Evolutionary conservation across 2,113 vertebrate species (phyloP), one percentile per base, ranked within the genome.

Genomic region (Pelecanoides urinatrix): DNA sequence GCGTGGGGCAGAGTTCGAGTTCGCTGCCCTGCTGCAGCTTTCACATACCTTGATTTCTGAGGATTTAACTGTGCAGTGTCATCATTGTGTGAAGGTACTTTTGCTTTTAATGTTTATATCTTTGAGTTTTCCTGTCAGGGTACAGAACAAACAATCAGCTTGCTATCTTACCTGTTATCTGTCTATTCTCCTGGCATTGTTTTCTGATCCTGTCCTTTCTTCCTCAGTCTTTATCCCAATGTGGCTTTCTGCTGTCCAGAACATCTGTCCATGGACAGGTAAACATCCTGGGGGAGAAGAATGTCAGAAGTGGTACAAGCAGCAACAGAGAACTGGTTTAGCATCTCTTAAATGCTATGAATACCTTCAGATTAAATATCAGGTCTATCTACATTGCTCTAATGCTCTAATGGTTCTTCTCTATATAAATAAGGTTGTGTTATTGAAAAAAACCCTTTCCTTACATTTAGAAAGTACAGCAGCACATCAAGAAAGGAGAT

Each of bases 221-320:
- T 94, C 82, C 77, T 92, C 87, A 93, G 94, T 94, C 96, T 90
- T 82, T 94, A 44, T 88, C 94, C 40, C 90, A 87, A 2, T 91
- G 70, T 90, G 94, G 96, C 84, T 92, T 97, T 90, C 85, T 95
- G 65, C 95, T 96, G 53, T 91, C 94, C 94, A 96, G 97, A 95
- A 92, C 92, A 77, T 47, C 97, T 91, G 91, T 84, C 80, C 70
- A 92, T 0, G 82, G 91, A 96, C 97, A 97, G 97, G 97, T 97
- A 97, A 97, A 96, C 55, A 87, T 65, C 78, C 61, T 32, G 47
- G 52, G 50, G 66, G 27, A 77, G 68, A 74, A 88, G 52, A 78
- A 74, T 68, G 45, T 71, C 67, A 59, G 52, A 79, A 93, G n/a
- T 74, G 19, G 49, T 86, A 73, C 52, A 79, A 91, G 53, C 36